Percentiles rank a stretch among this genome's conserved stretches.
These are phyloP conservation scores for Hystrix brachyura DNA, from an alignment of 2,113 vertebrate species.

Conservation along the genomic window DNA sequence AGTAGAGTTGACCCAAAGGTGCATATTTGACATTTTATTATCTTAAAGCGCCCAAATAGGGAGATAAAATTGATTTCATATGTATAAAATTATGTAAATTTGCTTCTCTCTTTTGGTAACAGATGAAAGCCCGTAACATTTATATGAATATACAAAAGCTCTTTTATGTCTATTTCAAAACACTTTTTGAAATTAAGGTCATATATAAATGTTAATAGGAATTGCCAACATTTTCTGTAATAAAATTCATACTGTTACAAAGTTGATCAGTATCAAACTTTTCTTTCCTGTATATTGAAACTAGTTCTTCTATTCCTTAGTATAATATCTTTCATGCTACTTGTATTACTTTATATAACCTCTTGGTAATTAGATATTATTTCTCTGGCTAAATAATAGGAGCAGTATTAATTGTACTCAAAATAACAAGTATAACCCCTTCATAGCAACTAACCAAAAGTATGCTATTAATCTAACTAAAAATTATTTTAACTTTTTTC, in stretches of 20 bases:
- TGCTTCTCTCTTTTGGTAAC: conserved; percentile 59
- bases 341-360: conserved; percentile 79
- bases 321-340: conserved; percentile 64
- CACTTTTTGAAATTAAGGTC: conserved; percentile 76
- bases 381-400: conserved; percentile 74
- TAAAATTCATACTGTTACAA: conserved; percentile 68
- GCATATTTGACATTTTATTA: conserved; percentile 45
- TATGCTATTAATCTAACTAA: conserved; percentile 41
- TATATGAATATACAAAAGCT: conserved; percentile 65
- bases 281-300: conserved; percentile 65
- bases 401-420: conserved; percentile 83
- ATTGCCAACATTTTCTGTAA: conserved; percentile 58
- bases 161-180: conserved; percentile 64
- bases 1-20: conserved; percentile 15
- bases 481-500: conserved; percentile 56
- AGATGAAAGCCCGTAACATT: conserved; percentile 61
- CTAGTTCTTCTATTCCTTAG: conserved; percentile 45
- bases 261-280: conserved; percentile 50
- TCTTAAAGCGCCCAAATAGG: conserved; percentile 52
- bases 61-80: conserved; percentile 64
- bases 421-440: conserved; percentile 75
- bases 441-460: conserved; percentile 70
- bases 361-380: conserved; percentile 78
- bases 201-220: conserved; percentile 77
- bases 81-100: conserved; percentile 65